Evolutionary conservation across 1,140 invertebrate species (phyloP).

Genomic region (Drosophila kurseongensis): DNA sequence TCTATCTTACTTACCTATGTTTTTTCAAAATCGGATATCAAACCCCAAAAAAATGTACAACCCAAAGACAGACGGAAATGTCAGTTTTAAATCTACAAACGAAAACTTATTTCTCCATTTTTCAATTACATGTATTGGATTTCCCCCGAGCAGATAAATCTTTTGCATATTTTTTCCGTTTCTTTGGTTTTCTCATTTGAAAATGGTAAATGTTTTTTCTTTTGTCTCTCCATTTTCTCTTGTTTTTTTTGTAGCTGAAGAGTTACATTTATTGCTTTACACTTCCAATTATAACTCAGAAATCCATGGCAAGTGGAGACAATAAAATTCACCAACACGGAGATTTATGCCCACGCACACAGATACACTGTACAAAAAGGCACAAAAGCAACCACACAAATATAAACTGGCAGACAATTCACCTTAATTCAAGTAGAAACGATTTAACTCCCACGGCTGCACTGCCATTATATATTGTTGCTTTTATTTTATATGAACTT

Average conservation of each 20-base stretch:
- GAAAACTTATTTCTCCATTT: constrained; percentile 3
- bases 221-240: not conserved
- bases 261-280: constrained; percentile 74
- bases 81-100: constrained; percentile 12
- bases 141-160: not conserved
- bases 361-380: constrained; percentile 2
- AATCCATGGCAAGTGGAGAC: constrained; percentile 74
- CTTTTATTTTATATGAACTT: constrained; percentile 81
- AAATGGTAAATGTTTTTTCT: constrained; percentile 31
- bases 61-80: constrained; percentile 4
- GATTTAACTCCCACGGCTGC: constrained; percentile 73
- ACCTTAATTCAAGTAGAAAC: constrained; percentile 81
- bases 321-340: constrained; percentile 70
- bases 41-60: not conserved
- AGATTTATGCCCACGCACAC: constrained; percentile 69
- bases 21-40: not conserved
- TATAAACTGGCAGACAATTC: constrained; percentile 44
- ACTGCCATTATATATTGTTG: constrained; percentile 63
- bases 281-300: constrained; percentile 78
- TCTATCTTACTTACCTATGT: not conserved
- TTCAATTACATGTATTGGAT: constrained; percentile 3
- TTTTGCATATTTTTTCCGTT: constrained; percentile 36
- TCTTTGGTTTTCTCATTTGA: constrained; percentile 36
- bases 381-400: not conserved
- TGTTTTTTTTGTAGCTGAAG: constrained; percentile 8